Evolutionary conservation across 2,113 vertebrate species (phyloP).

Genomic region (Haliaeetus leucogaster): DNA sequence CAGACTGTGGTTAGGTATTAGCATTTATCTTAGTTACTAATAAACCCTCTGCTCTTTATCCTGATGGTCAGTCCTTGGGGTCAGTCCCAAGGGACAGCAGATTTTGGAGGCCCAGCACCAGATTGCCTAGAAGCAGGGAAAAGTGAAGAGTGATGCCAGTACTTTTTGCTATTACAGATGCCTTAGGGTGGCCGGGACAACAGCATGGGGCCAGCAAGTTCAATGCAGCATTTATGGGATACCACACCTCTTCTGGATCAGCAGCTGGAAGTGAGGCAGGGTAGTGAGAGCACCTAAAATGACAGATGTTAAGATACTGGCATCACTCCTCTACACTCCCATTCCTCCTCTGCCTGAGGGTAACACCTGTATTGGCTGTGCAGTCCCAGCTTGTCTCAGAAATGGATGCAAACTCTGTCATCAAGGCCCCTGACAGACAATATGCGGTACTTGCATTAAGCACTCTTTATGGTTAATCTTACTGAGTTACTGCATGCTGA

Average conservation of each 20-base stretch:
- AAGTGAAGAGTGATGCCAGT: neutral
- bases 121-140: neutral
- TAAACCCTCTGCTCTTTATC: neutral
- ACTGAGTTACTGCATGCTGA: neutral
- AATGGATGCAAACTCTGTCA: neutral
- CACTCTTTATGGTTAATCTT: neutral
- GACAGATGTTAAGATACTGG: neutral
- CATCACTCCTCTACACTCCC: neutral
- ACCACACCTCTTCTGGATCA: neutral
- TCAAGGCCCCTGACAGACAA: neutral
- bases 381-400: neutral
- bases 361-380: neutral
- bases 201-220: neutral
- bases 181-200: accelerated
- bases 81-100: neutral
- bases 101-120: neutral
- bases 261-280: neutral
- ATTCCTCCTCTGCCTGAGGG: neutral
- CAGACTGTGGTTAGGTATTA: neutral
- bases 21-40: neutral
- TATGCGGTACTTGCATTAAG: neutral
- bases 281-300: neutral
- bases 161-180: neutral
- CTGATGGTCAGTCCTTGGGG: neutral
- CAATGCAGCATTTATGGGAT: neutral